Evolutionary conservation across 23 tunicate genomes (phyloP).

Genomic region (Trididemnum clinides): DNA sequence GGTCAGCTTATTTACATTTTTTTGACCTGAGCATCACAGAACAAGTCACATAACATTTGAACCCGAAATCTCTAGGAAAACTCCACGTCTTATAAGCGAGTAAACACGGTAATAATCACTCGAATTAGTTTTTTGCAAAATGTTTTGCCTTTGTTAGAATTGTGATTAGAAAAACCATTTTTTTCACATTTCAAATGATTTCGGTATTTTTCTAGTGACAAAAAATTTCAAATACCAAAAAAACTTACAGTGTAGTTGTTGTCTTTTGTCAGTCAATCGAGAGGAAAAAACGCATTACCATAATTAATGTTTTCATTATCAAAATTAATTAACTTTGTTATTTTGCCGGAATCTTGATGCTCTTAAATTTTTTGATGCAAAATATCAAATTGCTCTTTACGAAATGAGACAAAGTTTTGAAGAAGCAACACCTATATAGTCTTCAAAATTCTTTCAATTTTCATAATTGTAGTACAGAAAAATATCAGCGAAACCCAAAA

Average conservation of each 20-base stretch:
- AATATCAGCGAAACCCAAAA: slow-evolving; percentile 19
- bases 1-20: too few relatives aligned
- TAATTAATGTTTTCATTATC: not conserved
- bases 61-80: slow-evolving; percentile 18
- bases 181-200: too few relatives aligned
- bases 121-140: slow-evolving; percentile 20
- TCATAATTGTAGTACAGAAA: not conserved
- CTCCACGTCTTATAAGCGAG: too few relatives aligned
- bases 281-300: not conserved
- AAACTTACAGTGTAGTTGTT: not conserved
- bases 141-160: not conserved
- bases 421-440: not conserved
- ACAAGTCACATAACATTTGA: slow-evolving; percentile 45
- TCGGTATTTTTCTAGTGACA: not conserved
- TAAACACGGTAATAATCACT: too few relatives aligned
- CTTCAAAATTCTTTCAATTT: not conserved
- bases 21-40: too few relatives aligned
- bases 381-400: not conserved
- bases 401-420: not conserved
- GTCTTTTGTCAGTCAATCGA: not conserved
- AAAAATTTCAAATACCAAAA: not conserved
- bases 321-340: not conserved
- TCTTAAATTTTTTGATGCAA: not conserved
- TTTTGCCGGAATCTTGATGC: not conserved
- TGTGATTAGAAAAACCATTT: not conserved